Evolutionary conservation across 37 sponge, comb jelly and placozoan species (phyloP), one percentile per base, ranked within the genome.

Genomic region (Oopsacas minuta): DNA sequence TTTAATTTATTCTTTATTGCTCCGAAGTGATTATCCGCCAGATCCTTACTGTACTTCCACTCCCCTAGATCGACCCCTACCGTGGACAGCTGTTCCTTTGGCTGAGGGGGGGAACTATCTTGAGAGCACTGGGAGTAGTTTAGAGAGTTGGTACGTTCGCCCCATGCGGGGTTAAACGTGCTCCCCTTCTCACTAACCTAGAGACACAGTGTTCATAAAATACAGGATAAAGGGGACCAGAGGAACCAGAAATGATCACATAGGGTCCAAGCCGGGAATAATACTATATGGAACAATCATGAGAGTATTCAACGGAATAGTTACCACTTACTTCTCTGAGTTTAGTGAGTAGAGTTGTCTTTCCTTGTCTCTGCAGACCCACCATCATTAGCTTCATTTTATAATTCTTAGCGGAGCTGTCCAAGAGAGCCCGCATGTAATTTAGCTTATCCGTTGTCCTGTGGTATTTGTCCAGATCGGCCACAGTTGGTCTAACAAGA

Each of bases 371-470:
- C 90, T 94, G 92, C 10, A 87, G 84, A 0, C 95, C 95, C 28
- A 94, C 95, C 52, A 94, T 46, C 95, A 94, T 94, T 83, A 94
- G 88, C 88, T 94, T 94, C 91, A 94, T 84, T 83, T 92, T 89
- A 53, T 90, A 86, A 81, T 92, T 89, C 61, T 86, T 87, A 37
- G 95, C 95, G 87, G 91, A 91, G 84, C 90, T 87, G 37, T 93
- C 91, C 36, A 93, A 83, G 22, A 93, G 86, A 0, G 93, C 89
- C 38, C 81, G 86, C 91, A 93, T 90, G 85, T 86, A 93, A 38
- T 87, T 84, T 12, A 93, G 89, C 83, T 93, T 93, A 36, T 90
- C 91, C 0, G 89, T 51, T 39, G 90, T 89, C 23, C 85, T 52
- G 7, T 82, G 81, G 87, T 83, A 93, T 85, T 89, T 93, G 69